Base-by-base conservation (phyloP, 2,797 vertebrate genomes). In the Clarias fuscus region DNA sequence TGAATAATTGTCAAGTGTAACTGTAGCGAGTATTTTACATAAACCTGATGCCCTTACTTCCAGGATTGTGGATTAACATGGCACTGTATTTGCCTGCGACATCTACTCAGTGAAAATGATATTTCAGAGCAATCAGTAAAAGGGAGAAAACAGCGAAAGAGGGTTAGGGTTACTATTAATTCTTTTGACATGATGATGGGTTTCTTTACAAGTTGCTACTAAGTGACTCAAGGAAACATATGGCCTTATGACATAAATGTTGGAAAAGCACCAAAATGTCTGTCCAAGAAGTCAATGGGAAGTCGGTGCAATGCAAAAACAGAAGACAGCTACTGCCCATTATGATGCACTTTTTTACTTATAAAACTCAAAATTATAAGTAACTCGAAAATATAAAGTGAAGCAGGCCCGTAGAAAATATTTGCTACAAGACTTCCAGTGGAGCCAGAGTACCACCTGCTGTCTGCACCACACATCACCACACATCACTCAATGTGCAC, bases 391-490 rank as follows among this genome's bases (percentile, higher is more conserved):
- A 64, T n/a, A 64, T 24, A 40, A 80, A 37, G 7, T 37, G 7
- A 40, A 24, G 6, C 11, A 43, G 33, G 1, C 58, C 5, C 20
- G 40, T 62, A 15, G 5, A 75, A 75, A 72, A 43, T 20, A 18
- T 59, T 13, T 78, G 18, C 24, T 78, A 30, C n/a, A 58, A 37
- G 75, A 24, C 30, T 78, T 20, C 27, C 13, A 61, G 18, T 43
- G 48, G 73, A 61, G 64, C 53, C 76, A 37, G 72, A 59, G 85
- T 48, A 59, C 61, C 85, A 83, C 53, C 85, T 86, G 64, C 62
- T 61, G 80, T 83, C 53, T 64, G 56, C 37, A 78, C 24, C 5
- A 0, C 33, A 40, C 40, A 72, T 71, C 37, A 78, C 24, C 5
- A 0, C 33, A 40, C 40, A 72, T 71, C 70, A 81, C 37, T 67